Conservation (phyloP, 2,113 vertebrate species). For the Philantomba maxwellii region DNA sequence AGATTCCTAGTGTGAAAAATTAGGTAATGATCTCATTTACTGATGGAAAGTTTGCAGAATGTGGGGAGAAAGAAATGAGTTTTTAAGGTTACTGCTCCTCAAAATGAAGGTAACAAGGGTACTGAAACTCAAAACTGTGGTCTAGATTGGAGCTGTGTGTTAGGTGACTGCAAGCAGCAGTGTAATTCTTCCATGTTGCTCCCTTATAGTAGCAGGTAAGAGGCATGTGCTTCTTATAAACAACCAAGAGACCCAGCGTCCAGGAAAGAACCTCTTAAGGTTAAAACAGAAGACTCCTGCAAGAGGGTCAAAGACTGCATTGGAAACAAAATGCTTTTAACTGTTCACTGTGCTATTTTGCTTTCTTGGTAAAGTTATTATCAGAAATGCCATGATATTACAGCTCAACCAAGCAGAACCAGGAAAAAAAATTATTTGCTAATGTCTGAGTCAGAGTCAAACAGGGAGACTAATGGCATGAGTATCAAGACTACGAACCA, state of each 20-base stretch:
- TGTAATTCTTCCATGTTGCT: not conserved
- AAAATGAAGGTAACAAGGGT: not conserved
- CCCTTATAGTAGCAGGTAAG: not conserved
- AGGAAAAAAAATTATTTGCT: not conserved
- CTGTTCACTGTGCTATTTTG: not conserved
- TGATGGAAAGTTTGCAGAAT: not conserved
- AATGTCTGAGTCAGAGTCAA: not conserved
- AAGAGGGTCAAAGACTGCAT: not conserved
- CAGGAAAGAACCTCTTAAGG: not conserved
- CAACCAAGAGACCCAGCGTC: not conserved
- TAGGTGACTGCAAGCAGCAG: not conserved
- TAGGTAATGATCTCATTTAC: not conserved
- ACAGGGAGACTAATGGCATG: accelerated
- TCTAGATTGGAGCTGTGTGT: not conserved
- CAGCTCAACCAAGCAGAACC: not conserved
- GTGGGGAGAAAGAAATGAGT: not conserved
- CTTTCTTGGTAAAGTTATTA: not conserved
- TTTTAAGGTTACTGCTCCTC: not conserved
- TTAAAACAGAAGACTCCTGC: accelerated
- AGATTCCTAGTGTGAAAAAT: not conserved
- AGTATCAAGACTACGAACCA: not conserved
- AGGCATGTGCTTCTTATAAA: not conserved
- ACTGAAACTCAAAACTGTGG: not conserved
- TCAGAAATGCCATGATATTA: not conserved
- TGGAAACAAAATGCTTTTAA: not conserved